Evolutionary conservation across 1,140 invertebrate species (phyloP).

Genomic region (Catajapyx aquilonaris): DNA sequence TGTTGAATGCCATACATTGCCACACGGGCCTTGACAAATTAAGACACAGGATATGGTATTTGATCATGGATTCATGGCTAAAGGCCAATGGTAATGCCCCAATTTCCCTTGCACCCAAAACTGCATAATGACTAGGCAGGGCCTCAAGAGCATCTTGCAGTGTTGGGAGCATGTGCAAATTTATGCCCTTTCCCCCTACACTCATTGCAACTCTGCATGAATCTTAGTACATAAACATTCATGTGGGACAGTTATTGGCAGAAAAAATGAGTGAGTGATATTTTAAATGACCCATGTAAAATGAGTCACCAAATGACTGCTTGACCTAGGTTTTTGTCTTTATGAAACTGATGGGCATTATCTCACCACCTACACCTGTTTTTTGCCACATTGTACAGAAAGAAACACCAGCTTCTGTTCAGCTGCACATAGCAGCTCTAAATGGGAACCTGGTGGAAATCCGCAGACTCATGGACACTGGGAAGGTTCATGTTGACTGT

Average conservation of each 20-base stretch:
- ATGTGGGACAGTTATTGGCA: background rate
- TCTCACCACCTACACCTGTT: too few relatives aligned
- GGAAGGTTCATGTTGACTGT: conserved; percentile 81
- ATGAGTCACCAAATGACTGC: background rate
- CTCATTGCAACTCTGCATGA: too few relatives aligned
- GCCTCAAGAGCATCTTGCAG: too few relatives aligned
- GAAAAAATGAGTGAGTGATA: background rate
- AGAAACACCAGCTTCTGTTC: conserved; percentile 72
- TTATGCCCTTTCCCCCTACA: too few relatives aligned
- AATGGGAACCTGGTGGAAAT: conserved; percentile 57
- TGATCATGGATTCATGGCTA: too few relatives aligned
- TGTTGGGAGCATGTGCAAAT: too few relatives aligned
- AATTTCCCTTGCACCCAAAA: too few relatives aligned
- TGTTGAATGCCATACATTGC: too few relatives aligned
- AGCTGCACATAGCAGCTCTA: conserved; percentile 69
- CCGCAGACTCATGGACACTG: conserved; percentile 60
- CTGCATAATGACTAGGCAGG: too few relatives aligned
- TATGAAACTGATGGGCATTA: conserved; percentile 5
- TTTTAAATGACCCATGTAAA: background rate
- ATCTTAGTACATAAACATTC: background rate
- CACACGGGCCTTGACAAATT: too few relatives aligned
- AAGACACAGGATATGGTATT: too few relatives aligned
- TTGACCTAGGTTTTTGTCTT: conserved; percentile 13
- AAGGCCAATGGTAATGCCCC: too few relatives aligned
- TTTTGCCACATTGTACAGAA: conserved; percentile 61